Evolutionary conservation across 2,113 vertebrate species (phyloP).

Genomic region (Saguinus midas): DNA sequence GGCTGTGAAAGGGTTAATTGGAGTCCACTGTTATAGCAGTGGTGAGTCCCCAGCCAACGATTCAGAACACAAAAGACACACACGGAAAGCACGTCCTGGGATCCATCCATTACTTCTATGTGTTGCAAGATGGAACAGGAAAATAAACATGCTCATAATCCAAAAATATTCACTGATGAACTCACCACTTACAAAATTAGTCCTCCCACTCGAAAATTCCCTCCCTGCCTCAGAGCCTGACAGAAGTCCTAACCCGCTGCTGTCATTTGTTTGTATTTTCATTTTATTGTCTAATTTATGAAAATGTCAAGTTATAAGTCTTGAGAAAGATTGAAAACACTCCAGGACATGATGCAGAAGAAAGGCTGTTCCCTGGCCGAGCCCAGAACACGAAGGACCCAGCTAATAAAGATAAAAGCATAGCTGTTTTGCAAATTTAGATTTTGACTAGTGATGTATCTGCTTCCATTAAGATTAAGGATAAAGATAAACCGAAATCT

Average conservation of each 20-base stretch:
- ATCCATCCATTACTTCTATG: not conserved
- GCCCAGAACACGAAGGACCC: too few relatives aligned
- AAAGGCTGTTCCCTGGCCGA: too few relatives aligned
- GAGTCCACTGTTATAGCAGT: not conserved
- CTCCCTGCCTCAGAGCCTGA: not conserved
- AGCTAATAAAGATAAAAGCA: too few relatives aligned
- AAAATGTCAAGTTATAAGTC: not conserved
- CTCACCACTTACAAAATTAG: not conserved
- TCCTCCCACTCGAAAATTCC: not conserved
- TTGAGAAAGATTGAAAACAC: not conserved
- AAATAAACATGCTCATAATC: not conserved
- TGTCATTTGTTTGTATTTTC: not conserved
- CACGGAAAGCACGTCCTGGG: accelerated
- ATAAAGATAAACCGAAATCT: not conserved
- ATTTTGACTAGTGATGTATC: not conserved
- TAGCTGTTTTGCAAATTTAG: not conserved
- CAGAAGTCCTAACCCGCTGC: not conserved
- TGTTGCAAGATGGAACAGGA: not conserved
- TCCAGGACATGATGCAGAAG: not conserved
- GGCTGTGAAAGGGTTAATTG: not conserved
- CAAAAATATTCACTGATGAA: not conserved
- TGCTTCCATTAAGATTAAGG: not conserved
- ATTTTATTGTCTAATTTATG: not conserved
- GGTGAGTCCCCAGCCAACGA: too few relatives aligned
- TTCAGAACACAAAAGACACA: not conserved